Evolutionary conservation across 2,888 invertebrate genomes (phyloP), one percentile per base, ranked within the genome.

Genomic region (Pollenia griseotomentosa): DNA sequence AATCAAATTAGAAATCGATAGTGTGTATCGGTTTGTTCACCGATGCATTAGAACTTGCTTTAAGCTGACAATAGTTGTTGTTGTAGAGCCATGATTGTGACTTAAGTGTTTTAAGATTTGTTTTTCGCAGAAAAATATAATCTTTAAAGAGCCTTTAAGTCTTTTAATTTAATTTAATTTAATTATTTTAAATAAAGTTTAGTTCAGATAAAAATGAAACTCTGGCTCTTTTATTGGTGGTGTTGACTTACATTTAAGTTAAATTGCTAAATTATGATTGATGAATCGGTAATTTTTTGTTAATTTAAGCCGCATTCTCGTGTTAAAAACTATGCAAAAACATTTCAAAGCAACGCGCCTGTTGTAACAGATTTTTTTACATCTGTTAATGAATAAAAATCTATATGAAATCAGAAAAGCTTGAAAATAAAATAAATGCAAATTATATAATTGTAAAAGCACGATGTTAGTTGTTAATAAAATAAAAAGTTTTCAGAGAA

Each of bases 1-100:
- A 79, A 61, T 68, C 73, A 8, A 48, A 61, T 75, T 63, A 68
- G 61, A 68, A 84, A 74, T 74, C 53, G 44, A 74, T 68, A 74
- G 51, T 57, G 44, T 12, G 10, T 55, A 9, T 42, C 8, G 51
- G 59, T 81, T 57, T 81, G 73, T 42, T 65, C 42, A 81, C 71
- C 65, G 57, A 57, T 44, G 80, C 75, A 75, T 83, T 80, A 80
- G 75, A 44, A 19, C 71, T 80, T 82, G 74, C 46, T 53, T 82
- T 44, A 57, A 51, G 7, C 3, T 40, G 46, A 16, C 16, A 65
- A 73, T 59, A 77, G 53, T 44, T 81, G 53, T 33, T n/a, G 68
- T 48, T 78, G 16, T 0, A 16, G 14, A 48, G 83, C 78, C 71
- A 44, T 11, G 84, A 55, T 84, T 81, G 61, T 74, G 6, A 65